A percentile compares a stretch with the other conserved stretches of the same genome.
Evolutionary conservation across 2,797 vertebrate species (phyloP).

Genomic region (Rhinella marina): DNA sequence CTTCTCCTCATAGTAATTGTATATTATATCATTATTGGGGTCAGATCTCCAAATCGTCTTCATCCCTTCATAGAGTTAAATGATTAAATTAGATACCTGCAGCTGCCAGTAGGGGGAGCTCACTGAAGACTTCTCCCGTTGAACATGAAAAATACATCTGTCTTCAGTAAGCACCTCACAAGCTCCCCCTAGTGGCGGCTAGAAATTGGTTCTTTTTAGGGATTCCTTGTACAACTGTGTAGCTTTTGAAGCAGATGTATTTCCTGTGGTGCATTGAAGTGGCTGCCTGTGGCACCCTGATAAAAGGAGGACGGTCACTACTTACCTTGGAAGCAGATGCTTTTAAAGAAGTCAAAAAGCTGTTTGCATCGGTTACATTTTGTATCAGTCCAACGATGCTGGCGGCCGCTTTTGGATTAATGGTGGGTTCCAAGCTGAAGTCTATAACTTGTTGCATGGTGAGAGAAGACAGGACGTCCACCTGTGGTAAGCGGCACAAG

Average conservation of each 20-base stretch:
- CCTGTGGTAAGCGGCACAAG: neutral
- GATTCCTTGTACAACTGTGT: neutral
- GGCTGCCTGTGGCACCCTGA: too few species aligned
- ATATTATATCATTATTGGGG: too few species aligned
- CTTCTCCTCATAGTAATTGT: too few species aligned
- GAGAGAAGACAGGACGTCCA: slow-evolving; percentile 26
- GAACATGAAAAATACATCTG: neutral
- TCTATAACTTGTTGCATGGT: neutral
- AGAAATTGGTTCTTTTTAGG: neutral
- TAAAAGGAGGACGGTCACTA: neutral
- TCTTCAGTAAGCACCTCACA: neutral
- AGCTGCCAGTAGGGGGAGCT: neutral
- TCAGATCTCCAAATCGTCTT: too few species aligned
- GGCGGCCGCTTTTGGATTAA: neutral
- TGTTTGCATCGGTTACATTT: neutral
- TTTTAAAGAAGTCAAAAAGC: slow-evolving; percentile 3
- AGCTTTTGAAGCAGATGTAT: neutral
- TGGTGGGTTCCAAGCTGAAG: neutral
- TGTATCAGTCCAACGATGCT: neutral
- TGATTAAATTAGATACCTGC: too few species aligned
- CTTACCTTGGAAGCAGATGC: neutral
- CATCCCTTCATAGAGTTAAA: too few species aligned
- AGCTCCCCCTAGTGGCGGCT: neutral
- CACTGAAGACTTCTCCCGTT: neutral
- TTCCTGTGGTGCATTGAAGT: neutral